Conservation (phyloP, 2,797 vertebrate species). For the Pseudochirops corinnae region DNA sequence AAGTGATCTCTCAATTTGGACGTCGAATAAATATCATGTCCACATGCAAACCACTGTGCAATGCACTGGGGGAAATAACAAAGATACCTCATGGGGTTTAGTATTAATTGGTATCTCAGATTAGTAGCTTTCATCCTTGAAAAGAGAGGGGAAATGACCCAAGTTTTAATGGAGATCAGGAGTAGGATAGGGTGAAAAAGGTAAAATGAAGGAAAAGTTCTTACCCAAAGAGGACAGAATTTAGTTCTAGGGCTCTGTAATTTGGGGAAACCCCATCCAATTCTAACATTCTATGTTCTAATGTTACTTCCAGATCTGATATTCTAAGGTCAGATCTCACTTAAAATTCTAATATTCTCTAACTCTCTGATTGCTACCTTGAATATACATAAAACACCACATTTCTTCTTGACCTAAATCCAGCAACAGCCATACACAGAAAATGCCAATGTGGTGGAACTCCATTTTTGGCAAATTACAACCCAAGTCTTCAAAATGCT, state of each 20-base stretch:
- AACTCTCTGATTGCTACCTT: background rate
- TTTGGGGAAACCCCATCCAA: background rate
- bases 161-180: background rate
- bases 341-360: background rate
- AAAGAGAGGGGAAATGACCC: background rate
- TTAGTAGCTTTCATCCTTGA: background rate
- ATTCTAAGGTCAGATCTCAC: background rate
- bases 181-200: background rate
- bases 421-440: background rate
- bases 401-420: background rate
- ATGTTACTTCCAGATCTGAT: background rate
- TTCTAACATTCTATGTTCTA: background rate
- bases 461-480: slow-evolving; percentile 5
- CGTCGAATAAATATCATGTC: background rate
- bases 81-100: background rate
- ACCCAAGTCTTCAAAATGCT: slow-evolving; percentile 1
- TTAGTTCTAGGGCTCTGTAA: background rate
- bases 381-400: background rate
- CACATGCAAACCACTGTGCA: background rate
- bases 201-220: background rate
- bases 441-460: background rate
- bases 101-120: background rate
- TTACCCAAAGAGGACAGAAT: background rate
- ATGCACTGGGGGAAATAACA: background rate
- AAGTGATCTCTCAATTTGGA: background rate